phyloP scores from a whole-genome alignment of 2,113 vertebrate species.

The Strix aluco region DNA sequence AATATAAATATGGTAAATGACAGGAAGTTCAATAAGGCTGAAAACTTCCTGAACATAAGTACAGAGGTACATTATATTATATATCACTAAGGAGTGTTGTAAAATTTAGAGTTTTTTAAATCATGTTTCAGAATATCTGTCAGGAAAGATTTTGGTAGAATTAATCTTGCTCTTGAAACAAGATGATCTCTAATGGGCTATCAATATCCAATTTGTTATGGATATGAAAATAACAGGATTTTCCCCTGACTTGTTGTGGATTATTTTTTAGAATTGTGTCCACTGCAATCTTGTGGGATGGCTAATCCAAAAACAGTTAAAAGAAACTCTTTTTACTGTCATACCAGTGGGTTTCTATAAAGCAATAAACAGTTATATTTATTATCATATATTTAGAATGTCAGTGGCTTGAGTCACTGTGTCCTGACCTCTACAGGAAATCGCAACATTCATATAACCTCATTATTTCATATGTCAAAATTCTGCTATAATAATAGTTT shows the following conservation, averaged over 20 bases:
- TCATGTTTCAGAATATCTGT: neutral
- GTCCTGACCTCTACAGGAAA: neutral
- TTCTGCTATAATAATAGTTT: neutral
- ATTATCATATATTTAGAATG: neutral
- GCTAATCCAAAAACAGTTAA: neutral
- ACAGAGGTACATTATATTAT: neutral
- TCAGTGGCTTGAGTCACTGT: neutral
- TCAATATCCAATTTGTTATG: neutral
- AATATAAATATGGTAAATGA: neutral
- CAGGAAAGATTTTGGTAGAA: neutral
- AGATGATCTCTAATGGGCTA: neutral
- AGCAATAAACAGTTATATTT: neutral
- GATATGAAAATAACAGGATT: neutral
- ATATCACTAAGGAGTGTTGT: neutral
- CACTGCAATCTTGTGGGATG: neutral
- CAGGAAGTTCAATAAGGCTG: neutral
- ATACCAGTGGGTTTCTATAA: neutral
- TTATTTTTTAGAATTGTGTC: neutral
- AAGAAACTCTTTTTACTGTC: neutral
- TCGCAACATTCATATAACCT: neutral
- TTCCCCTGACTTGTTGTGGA: neutral
- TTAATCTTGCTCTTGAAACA: neutral
- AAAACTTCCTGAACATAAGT: neutral
- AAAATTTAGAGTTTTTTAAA: neutral
- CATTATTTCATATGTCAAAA: neutral